Evolutionary conservation across 2,888 invertebrate genomes (phyloP).

Genomic region (Drosophila sordidula): DNA sequence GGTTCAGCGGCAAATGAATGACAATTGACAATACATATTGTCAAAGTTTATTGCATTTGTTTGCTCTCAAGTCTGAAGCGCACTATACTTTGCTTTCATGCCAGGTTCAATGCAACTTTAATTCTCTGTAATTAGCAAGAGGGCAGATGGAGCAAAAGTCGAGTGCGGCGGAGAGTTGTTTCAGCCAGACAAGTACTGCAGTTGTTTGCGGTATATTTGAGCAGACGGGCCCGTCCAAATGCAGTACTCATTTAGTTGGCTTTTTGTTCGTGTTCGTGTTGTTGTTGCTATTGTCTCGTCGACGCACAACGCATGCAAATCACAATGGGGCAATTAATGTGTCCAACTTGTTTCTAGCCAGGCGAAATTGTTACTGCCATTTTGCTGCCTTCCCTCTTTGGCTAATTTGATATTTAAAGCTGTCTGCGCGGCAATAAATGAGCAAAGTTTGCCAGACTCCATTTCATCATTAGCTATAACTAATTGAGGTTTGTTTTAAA

Average conservation of each 20-base stretch:
- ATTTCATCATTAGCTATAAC: constrained; percentile 3
- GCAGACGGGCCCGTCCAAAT: constrained; percentile 20
- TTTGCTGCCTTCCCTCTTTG: constrained; percentile 15
- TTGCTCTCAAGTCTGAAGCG: constrained; percentile 22
- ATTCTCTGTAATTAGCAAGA: constrained; percentile 41
- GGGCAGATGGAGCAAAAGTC: neutral
- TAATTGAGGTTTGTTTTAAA: neutral
- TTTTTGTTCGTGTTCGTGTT: constrained; percentile 1
- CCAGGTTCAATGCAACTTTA: constrained; percentile 33
- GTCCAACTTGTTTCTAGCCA: constrained; percentile 70
- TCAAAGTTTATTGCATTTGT: constrained; percentile 71
- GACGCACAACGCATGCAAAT: constrained; percentile 56
- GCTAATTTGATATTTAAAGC: constrained; percentile 71
- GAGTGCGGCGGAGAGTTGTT: constrained; percentile 19
- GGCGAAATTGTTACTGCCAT: constrained; percentile 33
- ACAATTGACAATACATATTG: constrained; percentile 58
- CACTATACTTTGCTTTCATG: constrained; percentile 26
- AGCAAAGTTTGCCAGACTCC: constrained; percentile 14
- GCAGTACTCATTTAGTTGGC: constrained; percentile 17
- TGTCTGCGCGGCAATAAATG: constrained; percentile 13
- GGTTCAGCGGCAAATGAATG: constrained; percentile 41
- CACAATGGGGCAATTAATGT: constrained; percentile 72
- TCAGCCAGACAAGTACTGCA: constrained; percentile 47
- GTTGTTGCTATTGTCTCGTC: constrained; percentile 10
- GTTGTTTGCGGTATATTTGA: constrained; percentile 48